These are phyloP conservation scores for Drosophila paulistorum DNA, from an alignment of 1,140 invertebrate species.

Conservation along the genomic window DNA sequence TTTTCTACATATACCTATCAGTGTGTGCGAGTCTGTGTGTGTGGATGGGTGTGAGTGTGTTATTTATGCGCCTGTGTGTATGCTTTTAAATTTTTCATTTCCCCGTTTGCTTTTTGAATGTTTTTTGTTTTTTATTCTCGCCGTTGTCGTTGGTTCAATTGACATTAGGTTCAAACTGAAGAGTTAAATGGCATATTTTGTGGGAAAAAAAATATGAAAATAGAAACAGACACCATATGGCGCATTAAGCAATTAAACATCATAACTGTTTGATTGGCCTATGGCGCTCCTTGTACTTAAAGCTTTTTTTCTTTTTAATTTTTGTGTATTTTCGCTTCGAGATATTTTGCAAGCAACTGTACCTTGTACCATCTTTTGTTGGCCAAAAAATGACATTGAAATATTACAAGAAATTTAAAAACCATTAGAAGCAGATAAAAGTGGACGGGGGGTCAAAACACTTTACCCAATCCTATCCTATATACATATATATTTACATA, in stretches of 20 bases:
- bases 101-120: constrained; percentile 21
- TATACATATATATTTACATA: constrained; percentile 37
- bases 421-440: constrained; percentile 73
- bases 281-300: background rate
- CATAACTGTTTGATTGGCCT: constrained; percentile 27
- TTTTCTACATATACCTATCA: constrained; percentile 35
- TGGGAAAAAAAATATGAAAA: background rate
- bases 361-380: constrained; percentile 45
- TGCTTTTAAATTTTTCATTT: constrained; percentile 63
- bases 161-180: constrained; percentile 17
- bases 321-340: background rate
- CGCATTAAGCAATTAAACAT: constrained; percentile 11
- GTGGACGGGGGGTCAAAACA: constrained; percentile 7
- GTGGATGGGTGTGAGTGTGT: constrained; percentile 20
- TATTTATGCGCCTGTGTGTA: constrained; percentile 33
- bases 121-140: too few species aligned
- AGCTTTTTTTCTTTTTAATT: background rate
- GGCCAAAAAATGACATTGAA: constrained; percentile 74
- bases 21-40: background rate
- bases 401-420: constrained; percentile 79
- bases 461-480: background rate
- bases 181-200: background rate
- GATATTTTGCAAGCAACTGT: constrained; percentile 61
- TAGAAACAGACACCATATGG: background rate
- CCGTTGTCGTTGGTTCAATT: constrained; percentile 4